Percentiles rank a stretch among this genome's conserved stretches.
Evolutionary conservation across 2,888 invertebrate species (phyloP).

Genomic region (Auanema sp.): DNA sequence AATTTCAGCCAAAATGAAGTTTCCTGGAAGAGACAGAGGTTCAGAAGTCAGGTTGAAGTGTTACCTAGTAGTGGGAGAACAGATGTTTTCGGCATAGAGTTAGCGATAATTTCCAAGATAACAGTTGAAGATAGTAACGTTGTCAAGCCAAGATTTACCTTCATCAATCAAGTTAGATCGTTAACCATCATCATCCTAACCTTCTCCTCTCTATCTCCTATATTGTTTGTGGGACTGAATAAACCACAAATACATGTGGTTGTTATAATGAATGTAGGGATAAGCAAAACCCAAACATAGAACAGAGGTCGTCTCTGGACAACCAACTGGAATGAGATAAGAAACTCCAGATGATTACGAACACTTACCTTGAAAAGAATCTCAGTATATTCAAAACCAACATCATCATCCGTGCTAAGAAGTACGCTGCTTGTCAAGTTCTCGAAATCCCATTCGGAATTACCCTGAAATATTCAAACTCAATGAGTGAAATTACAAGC

Average conservation of each 20-base stretch:
- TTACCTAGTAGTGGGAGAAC: slow-evolving; percentile 39
- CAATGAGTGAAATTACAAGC: background rate
- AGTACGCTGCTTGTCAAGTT: slow-evolving; percentile 13
- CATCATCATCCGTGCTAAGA: slow-evolving; percentile 34
- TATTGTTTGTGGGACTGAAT: slow-evolving; percentile 41
- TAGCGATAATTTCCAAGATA: slow-evolving; percentile 48
- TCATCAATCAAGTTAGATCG: background rate
- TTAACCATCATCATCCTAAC: slow-evolving; percentile 9
- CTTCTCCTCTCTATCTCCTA: slow-evolving; percentile 43
- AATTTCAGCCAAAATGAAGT: slow-evolving; percentile 52
- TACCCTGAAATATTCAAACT: too few relatives aligned
- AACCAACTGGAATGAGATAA: slow-evolving; percentile 15
- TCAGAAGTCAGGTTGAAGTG: background rate
- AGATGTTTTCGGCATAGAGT: slow-evolving; percentile 49
- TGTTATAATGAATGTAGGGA: slow-evolving; percentile 47
- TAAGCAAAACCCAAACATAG: slow-evolving; percentile 48
- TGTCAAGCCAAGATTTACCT: slow-evolving; percentile 45
- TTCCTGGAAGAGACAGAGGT: slow-evolving; percentile 24
- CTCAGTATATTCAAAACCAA: slow-evolving; percentile 43
- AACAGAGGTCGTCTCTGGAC: slow-evolving; percentile 35
- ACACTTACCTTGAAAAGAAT: slow-evolving; percentile 26
- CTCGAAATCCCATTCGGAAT: slow-evolving; percentile 45
- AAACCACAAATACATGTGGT: slow-evolving; percentile 44
- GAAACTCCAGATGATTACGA: background rate
- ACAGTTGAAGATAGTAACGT: slow-evolving; percentile 48